Evolutionary conservation across 30 jellyfish, hydroid and myxozoan genomes (phyloP).

Genomic region (Turritopsis rubra): DNA sequence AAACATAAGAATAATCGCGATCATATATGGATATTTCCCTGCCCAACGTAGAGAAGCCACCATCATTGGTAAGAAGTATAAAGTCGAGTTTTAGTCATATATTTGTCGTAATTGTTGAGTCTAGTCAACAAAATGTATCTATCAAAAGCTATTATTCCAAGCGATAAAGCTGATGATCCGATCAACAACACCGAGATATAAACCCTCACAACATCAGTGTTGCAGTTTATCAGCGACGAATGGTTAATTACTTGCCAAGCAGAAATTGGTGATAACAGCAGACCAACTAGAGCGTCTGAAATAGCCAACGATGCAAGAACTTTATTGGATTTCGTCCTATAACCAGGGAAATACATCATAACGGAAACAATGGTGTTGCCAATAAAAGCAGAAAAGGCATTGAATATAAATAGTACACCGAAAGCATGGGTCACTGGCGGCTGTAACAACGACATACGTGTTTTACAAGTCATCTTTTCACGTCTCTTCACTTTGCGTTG

Average conservation of each 20-base stretch:
- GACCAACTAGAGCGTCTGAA: slow-evolving; percentile 68
- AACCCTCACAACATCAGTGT: slow-evolving; percentile 37
- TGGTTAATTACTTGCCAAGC: slow-evolving; percentile 36
- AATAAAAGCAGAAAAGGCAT: slow-evolving; percentile 21
- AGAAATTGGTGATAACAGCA: slow-evolving; percentile 37
- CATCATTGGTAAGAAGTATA: slow-evolving; percentile 42
- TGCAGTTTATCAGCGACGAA: slow-evolving; percentile 31
- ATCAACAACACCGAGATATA: slow-evolving; percentile 44
- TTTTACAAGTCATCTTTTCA: background rate
- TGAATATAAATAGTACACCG: slow-evolving; percentile 36
- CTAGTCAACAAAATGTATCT: slow-evolving; percentile 55
- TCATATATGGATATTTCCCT: background rate
- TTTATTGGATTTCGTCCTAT: slow-evolving; percentile 42
- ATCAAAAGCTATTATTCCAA: slow-evolving; percentile 60
- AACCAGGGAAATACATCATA: slow-evolving; percentile 19
- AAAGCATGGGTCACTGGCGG: slow-evolving; percentile 34
- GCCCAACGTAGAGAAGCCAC: slow-evolving; percentile 52
- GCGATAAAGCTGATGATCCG: slow-evolving; percentile 64
- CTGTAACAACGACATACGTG: slow-evolving; percentile 7
- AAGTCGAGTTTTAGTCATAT: slow-evolving; percentile 42
- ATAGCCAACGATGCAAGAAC: slow-evolving; percentile 50
- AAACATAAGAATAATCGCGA: background rate
- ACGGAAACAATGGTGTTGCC: slow-evolving; percentile 42
- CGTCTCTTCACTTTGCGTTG: background rate
- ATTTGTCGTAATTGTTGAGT: slow-evolving; percentile 30